Conservation (phyloP, 2,113 vertebrate species). For the Proterorhinus semilunaris region DNA sequence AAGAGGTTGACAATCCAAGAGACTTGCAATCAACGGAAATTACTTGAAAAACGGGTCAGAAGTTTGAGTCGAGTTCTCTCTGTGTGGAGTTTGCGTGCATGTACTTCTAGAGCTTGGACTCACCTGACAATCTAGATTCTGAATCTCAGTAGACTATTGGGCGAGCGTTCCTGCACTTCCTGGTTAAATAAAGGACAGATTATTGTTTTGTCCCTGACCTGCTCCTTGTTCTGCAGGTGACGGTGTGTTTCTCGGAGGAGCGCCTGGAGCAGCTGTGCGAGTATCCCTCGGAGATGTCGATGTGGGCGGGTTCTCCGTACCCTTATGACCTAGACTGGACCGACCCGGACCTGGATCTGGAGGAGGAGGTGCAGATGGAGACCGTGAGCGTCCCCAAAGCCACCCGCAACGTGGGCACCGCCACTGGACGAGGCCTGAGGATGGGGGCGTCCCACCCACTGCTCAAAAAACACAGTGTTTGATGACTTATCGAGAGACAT, state of each 20-base stretch:
- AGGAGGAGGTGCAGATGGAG: slow-evolving; percentile 45
- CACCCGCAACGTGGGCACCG: slow-evolving; percentile 30
- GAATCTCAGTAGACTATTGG: too few species aligned
- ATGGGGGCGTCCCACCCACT: slow-evolving; percentile 72
- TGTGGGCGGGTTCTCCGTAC: slow-evolving; percentile 37
- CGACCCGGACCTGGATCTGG: slow-evolving; percentile 26
- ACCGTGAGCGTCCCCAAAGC: slow-evolving; percentile 21
- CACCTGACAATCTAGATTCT: too few species aligned
- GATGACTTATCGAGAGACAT: neutral
- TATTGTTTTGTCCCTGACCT: neutral
- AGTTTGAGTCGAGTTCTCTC: too few species aligned
- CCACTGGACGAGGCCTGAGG: slow-evolving; percentile 49
- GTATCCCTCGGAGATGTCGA: slow-evolving; percentile 72
- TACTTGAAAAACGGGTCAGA: too few species aligned
- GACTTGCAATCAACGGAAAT: too few species aligned
- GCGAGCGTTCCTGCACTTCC: too few species aligned
- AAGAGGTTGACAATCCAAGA: too few species aligned
- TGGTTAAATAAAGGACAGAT: too few species aligned
- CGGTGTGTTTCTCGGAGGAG: slow-evolving; percentile 73
- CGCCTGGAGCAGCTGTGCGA: slow-evolving; percentile 75
- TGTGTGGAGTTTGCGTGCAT: too few species aligned
- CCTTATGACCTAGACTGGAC: slow-evolving; percentile 23
- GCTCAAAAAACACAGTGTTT: slow-evolving; percentile 54
- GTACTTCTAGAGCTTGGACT: too few species aligned
- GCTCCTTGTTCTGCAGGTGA: slow-evolving; percentile 51